Evolutionary conservation across 2,113 vertebrate species (phyloP).

Genomic region (Plotosus lineatus): DNA sequence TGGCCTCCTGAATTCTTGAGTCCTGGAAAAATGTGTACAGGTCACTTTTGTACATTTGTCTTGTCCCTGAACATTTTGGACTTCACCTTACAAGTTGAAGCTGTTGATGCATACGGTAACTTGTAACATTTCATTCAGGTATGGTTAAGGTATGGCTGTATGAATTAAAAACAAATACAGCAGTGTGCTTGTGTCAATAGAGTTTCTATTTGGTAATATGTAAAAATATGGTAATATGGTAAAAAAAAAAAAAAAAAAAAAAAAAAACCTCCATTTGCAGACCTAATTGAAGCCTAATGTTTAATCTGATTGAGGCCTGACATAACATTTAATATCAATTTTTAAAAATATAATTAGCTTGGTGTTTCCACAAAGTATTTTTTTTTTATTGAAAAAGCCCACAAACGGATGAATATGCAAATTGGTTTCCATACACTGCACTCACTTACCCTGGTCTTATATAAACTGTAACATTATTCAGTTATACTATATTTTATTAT

Average conservation of each 20-base stretch:
- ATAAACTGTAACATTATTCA: background rate
- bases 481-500: conserved; percentile 1
- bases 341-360: background rate
- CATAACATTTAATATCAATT: no score
- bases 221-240: no score
- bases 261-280: no score
- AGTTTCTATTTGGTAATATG: background rate
- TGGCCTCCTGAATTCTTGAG: conserved; percentile 48
- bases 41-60: conserved; percentile 58
- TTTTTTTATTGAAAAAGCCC: background rate
- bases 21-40: conserved; percentile 57
- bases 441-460: background rate
- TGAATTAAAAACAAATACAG: conserved; percentile 56
- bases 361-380: background rate
- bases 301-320: no score
- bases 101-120: conserved; percentile 54
- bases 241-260: no score
- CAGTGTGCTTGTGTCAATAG: conserved; percentile 30
- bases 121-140: conserved; percentile 57
- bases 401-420: background rate
- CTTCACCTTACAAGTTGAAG: conserved; percentile 51
- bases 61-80: conserved; percentile 55
- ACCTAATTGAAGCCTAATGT: background rate
- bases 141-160: conserved; percentile 57
- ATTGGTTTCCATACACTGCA: background rate